Evolutionary conservation across 2,797 vertebrate species (phyloP).

Genomic region (Bradypodion ventrale): DNA sequence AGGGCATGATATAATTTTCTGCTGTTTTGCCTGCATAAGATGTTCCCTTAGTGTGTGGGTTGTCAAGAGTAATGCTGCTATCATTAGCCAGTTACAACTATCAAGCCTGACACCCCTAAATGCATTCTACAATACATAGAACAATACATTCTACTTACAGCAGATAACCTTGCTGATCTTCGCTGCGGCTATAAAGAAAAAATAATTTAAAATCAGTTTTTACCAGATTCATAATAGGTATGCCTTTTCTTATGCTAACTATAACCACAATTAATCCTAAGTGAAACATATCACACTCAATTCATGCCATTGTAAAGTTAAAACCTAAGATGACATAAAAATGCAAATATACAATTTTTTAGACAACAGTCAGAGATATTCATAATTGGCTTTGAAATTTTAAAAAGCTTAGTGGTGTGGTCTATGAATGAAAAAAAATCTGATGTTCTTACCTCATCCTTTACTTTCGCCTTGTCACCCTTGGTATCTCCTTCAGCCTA

Average conservation of each 20-base stretch:
- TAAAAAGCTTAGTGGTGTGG: no score
- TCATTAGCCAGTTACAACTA: fast-evolving
- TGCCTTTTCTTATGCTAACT: no score
- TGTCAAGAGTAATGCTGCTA: no score
- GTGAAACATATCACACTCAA: not conserved
- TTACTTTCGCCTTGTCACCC: slow-evolving; percentile 82
- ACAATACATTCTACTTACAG: slow-evolving; percentile 83
- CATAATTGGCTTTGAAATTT: no score
- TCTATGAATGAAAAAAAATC: not conserved
- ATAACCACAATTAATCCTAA: not conserved
- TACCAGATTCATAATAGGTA: not conserved
- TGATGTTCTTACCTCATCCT: slow-evolving; percentile 77
- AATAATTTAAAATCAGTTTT: not conserved
- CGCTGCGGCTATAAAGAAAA: slow-evolving; percentile 78
- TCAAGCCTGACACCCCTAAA: not conserved
- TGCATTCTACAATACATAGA: not conserved
- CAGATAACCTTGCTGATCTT: slow-evolving; percentile 84
- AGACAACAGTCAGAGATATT: not conserved
- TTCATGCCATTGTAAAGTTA: not conserved
- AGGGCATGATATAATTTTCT: no score
- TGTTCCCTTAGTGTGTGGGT: no score
- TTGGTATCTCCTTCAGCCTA: slow-evolving; percentile 83
- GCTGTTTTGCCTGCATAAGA: no score
- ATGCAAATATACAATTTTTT: not conserved
- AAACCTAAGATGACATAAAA: not conserved